These are phyloP conservation scores for Thomomys bottae DNA, from an alignment of 2,113 vertebrate genomes.

Conservation along the genomic window DNA sequence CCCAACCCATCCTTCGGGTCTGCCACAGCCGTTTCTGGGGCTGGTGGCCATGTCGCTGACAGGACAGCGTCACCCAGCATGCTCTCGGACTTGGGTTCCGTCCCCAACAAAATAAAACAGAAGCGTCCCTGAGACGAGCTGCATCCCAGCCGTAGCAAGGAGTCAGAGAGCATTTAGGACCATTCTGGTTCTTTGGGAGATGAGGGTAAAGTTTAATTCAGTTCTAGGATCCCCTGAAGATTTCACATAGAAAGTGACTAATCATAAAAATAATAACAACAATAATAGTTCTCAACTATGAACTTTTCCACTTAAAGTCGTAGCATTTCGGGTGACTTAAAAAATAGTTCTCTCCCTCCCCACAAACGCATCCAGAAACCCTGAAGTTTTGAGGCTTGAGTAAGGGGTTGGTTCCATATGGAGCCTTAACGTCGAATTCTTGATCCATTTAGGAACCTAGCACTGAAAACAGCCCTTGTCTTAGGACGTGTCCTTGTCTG, in stretches of 20 bases:
- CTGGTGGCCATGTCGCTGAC: no score
- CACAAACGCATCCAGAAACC: constrained; percentile 21
- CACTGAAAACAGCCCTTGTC: neutral
- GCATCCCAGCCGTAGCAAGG: neutral
- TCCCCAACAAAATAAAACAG: no score
- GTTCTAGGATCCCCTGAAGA: neutral
- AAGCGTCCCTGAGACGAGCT: neutral
- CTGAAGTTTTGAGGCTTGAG: constrained; percentile 43
- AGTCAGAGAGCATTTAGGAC: constrained; percentile 50
- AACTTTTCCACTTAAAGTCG: constrained; percentile 48
- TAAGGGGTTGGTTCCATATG: neutral
- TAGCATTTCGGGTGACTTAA: neutral
- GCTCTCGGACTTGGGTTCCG: neutral
- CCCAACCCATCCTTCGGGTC: constrained; percentile 44
- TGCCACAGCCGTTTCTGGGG: constrained; percentile 8
- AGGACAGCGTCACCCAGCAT: no score
- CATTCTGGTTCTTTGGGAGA: neutral
- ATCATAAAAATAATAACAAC: no score
- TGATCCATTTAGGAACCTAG: constrained; percentile 19
- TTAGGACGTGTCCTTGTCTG: no score
- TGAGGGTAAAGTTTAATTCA: neutral
- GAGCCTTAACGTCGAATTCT: constrained; percentile 25
- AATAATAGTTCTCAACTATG: constrained; percentile 24
- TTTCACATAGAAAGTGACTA: neutral
- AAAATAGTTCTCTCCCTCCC: neutral